Base-by-base conservation (phyloP, 2,797 vertebrate species). In the Gymnoscopelus braueri region DNA sequence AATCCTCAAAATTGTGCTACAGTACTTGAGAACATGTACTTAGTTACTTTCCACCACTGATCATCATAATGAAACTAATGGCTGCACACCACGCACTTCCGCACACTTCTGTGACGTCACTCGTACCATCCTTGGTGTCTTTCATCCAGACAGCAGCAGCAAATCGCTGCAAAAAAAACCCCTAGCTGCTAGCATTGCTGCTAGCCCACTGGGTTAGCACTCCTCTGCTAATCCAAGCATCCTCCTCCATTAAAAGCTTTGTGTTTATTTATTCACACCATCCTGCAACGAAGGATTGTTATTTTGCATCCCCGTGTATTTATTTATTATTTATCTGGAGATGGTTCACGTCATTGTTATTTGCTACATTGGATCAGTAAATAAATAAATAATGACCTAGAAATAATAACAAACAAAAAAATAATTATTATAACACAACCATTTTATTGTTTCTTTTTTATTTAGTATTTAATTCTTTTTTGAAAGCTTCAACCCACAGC, bases 91-190 rank as follows among this genome's bases (percentile, higher is more conserved):
- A 26, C n/a, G 39, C 9, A 44, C 39, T 44, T 8, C 32, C 32
- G 32, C 32, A 35, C 32, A 35, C 32, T 35, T 44, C 39, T 44
- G 39, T 10, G 39, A 44, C 8, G 39, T 44, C 8, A 2, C 39
- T 44, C 39, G 8, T 44, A 7, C 9, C 39, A 44, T 44, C 39
- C 39, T 44, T 44, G 6, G 39, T 7, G 7, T 44, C 39, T 44
- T 44, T 44, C 39, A 44, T 91, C 81, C 93, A 94, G 94, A 94
- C 94, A 93, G 86, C 91, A 88, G 70, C 69, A 83, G 60, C 64
- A 74, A 61, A 57, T 51, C 53, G 65, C 63, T 79, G 79, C 14
- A 68, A 50, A 63, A 73, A 1, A 49, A 60, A 19, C n/a, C n/a
- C n/a, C n/a, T 35, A 35, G 32, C 32, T 35, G 7, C 39, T 44